Conservation (phyloP, 2,113 vertebrate genomes). For the Mobula hypostoma region DNA sequence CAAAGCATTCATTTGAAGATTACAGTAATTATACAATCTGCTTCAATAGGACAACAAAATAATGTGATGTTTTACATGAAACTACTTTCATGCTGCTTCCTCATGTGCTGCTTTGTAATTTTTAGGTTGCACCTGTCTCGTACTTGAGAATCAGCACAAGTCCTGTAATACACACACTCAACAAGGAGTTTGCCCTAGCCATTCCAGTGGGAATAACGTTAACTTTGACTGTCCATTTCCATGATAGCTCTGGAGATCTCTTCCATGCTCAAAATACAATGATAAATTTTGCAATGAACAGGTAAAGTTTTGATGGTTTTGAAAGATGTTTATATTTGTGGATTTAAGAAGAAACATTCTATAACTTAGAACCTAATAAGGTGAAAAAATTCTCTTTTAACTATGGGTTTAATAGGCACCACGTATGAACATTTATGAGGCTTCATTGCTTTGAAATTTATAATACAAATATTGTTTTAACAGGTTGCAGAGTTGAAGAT, state of each 20-base stretch:
- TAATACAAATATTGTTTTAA: not conserved
- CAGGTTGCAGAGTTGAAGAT: no score
- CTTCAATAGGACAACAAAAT: not conserved
- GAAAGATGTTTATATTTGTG: not conserved
- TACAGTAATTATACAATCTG: not conserved
- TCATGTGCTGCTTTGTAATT: not conserved
- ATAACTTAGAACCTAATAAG: not conserved
- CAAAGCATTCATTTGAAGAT: not conserved
- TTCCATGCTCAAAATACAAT: constrained; percentile 77
- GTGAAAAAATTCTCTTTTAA: not conserved
- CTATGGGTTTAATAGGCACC: not conserved
- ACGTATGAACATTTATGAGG: not conserved
- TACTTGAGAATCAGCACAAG: constrained; percentile 77
- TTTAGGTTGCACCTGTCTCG: constrained; percentile 82
- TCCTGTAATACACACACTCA: constrained; percentile 61
- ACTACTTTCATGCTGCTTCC: not conserved
- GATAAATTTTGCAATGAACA: constrained; percentile 77
- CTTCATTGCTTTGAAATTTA: not conserved
- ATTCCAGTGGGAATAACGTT: constrained; percentile 76
- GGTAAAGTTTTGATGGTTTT: constrained; percentile 53
- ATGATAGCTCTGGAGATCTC: constrained; percentile 67
- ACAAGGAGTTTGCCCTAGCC: constrained; percentile 57
- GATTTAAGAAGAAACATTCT: not conserved
- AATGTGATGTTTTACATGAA: not conserved
- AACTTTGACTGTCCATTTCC: constrained; percentile 77